Base-by-base conservation (phyloP, 2,113 vertebrate species). In the Lamprologus ornatipinnis region DNA sequence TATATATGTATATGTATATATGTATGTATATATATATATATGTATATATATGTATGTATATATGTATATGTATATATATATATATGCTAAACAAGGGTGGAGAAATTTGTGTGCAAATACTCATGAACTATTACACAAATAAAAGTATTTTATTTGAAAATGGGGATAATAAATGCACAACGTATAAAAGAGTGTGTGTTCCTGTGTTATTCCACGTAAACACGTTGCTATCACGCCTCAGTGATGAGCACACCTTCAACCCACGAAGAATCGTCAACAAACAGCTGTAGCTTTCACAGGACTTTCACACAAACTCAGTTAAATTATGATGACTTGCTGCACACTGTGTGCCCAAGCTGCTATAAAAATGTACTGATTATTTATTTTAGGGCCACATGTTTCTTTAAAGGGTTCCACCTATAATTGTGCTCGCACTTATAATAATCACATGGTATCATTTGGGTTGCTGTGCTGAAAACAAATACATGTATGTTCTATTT, bases 101-200 rank as follows among this genome's bases (percentile, higher is more conserved):
- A 40, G 7, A 1, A 3, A 70, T 70, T 42, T 40, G 19, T 21
- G 11, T 42, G 35, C n/a, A 42, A 23, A 14, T 42, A 40, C 0
- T 13, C 17, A 21, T 37, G 6, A n/a, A 33, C 17, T 65, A 35
- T 6, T n/a, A 40, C 6, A 68, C 33, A 37, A 68, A 21, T 55
- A 42, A 40, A 28, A 28, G 55, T n/a, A 68, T 5, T 0, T 58
- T 9, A 28, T 28, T 70, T 70, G 7, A 6, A 26, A 42, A 26
- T 73, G 21, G 21, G 6, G 37, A 26, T 23, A 70, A 10, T 26
- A 70, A 70, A 70, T 26, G 3, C 13, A 10, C 13, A 9, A 2
- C 1, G 0, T 21, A 68, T 68, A 5, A 70, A 21, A n/a, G 6
- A 37, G 10, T 65, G 19, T 0, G 1, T 35, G 31, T 65, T 35